phyloP scores from a whole-genome alignment of 2,888 invertebrate genomes.

The Tyria jacobaeae region DNA sequence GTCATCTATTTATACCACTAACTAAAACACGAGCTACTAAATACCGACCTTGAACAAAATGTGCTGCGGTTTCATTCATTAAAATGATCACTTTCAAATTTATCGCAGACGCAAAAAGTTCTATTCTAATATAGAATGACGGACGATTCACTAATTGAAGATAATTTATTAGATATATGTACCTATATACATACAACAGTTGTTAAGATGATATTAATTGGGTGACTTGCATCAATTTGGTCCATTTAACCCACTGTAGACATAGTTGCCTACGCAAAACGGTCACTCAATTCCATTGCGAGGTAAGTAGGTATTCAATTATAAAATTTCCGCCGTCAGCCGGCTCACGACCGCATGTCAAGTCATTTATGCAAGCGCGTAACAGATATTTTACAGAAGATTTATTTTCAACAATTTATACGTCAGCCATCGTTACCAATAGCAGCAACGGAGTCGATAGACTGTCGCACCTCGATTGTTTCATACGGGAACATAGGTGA shows the following conservation, averaged over 20 bases:
- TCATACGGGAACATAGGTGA: slow-evolving; percentile 14
- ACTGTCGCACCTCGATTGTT: not conserved
- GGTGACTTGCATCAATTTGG: slow-evolving; percentile 61
- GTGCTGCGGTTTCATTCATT: slow-evolving; percentile 67
- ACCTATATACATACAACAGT: slow-evolving; percentile 41
- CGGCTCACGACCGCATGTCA: slow-evolving; percentile 13
- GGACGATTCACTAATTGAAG: slow-evolving; percentile 63
- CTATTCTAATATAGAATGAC: slow-evolving; percentile 54
- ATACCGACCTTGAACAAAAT: slow-evolving; percentile 69
- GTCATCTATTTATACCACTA: slow-evolving; percentile 71
- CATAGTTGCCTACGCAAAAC: slow-evolving; percentile 37
- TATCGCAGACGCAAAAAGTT: slow-evolving; percentile 51
- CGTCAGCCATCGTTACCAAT: too few relatives aligned
- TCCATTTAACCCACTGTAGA: slow-evolving; percentile 43
- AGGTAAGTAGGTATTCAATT: slow-evolving; percentile 10
- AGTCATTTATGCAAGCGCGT: slow-evolving; percentile 20
- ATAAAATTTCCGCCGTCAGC: slow-evolving; percentile 5
- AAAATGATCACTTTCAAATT: slow-evolving; percentile 59
- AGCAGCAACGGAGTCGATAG: slow-evolving; percentile 66
- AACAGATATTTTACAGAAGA: slow-evolving; percentile 28
- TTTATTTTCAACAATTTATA: too few relatives aligned
- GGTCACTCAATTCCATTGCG: slow-evolving; percentile 22
- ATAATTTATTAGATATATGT: slow-evolving; percentile 62
- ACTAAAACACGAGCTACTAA: slow-evolving; percentile 53
- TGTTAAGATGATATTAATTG: slow-evolving; percentile 60